Base-by-base conservation (phyloP, 2,797 vertebrate genomes). In the Okamejei kenojei region DNA sequence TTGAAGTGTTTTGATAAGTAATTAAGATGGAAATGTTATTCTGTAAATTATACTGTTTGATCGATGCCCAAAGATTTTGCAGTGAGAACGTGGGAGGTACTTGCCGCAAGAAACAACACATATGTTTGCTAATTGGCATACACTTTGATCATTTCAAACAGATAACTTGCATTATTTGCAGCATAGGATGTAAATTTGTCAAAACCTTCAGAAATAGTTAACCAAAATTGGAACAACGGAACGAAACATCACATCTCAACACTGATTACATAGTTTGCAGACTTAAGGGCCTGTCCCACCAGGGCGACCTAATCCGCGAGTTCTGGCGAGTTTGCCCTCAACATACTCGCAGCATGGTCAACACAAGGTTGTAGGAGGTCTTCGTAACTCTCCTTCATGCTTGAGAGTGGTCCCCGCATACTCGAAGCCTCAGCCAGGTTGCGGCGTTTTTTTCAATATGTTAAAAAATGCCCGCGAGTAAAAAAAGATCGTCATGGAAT, bases 161-260 rank as follows among this genome's bases (percentile, higher is more conserved):
- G 35, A 88, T 68, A 35, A 88, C n/a, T 68, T 65, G 15, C 9
- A 68, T 88, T 35, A 65, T 65, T 0, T 86, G 82, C 13, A 32
- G 15, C 32, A 63, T 35, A 88, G 84, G 84, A 88, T 68, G 9
- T 88, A 35, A 88, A 35, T 68, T 88, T 88, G 63, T 88, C 65
- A 32, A 88, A 88, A 88, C 63, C 29, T 88, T 88, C 17, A 35
- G 29, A 32, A 35, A 68, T 7, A 68, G 15, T 88, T 68, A 23
- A 84, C n/a, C 61, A 84, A 84, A 80, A 84, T 11, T 84, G 11
- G 26, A 61, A 15, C 23, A 29, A 29, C 23, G 10, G 45, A 58
- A 11, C 23, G 11, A 84, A 84, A 84, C 54, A 84, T 84, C 54
- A 84, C 26, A 61, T 29, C 9, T 61, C 26, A 84, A 84, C 81